Evolutionary conservation across 2,888 invertebrate genomes (phyloP), one percentile per base, ranked within the genome.

Genomic region (Hydroisotoma schaefferi): DNA sequence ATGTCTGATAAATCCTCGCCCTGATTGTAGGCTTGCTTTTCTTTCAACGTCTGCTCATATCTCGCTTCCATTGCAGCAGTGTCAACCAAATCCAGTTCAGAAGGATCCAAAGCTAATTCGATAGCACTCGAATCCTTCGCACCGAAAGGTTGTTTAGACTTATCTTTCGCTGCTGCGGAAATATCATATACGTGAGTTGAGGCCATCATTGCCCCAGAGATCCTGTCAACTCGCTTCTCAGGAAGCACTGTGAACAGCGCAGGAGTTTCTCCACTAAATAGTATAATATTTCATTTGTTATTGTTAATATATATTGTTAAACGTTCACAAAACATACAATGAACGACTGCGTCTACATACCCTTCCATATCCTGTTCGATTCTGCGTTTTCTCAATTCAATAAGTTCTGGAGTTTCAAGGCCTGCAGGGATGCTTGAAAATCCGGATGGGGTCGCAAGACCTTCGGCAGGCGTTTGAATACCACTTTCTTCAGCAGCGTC

Each of bases 151-250:
- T n/a, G n/a, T 38, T 56, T 58, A 15, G 61, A 46, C 46, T 63
- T 61, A 25, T 61, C 63, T 37, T 63, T 63, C 12, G 62, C 65
- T 25, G 83, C 84, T 25, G 83, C 84, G 38, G 87, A 85, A 79
- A 99, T 85, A 76, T 99, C 99, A 77, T 99, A 99, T 0, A 97
- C 93, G 77, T 99, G 99, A 0, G 93, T 93, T 47, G 97, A 97
- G 2, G 90, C 99, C 94, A 99, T 95, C 95, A 99, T 97, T 0
- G 87, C 84, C 57, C 87, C 88, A 1, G 90, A 87, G 57, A 97
- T 84, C 53, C 92, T 84, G 59, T 95, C 95, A 27, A 87, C 86
- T 67, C 91, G 87, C 74, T 94, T 90, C 80, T 99, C 99, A 27
- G 95, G 95, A 60, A 99, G 78, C 60, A 99, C 90, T 73, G 94